These are phyloP conservation scores for Rhabdornis inornatus DNA, from an alignment of 2,113 vertebrate species.

Conservation along the genomic window DNA sequence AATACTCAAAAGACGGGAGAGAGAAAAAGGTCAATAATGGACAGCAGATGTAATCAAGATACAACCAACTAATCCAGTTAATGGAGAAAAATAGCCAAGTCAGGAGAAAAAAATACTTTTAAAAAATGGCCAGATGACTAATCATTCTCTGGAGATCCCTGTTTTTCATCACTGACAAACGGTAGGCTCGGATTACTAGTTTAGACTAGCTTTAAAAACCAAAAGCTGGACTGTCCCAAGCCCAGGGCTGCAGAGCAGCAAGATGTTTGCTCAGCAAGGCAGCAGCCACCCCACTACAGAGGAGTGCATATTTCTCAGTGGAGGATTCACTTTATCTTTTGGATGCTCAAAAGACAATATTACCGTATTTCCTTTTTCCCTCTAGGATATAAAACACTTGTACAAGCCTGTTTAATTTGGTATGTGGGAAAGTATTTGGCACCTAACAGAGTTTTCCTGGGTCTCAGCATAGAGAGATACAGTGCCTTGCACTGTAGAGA, in stretches of 20 bases:
- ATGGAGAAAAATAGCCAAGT: background rate
- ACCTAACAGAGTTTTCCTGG: background rate
- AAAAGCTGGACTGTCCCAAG: background rate
- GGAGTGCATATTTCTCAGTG: background rate
- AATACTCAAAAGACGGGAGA: background rate
- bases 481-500: background rate
- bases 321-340: background rate
- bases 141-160: background rate
- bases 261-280: background rate
- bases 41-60: background rate
- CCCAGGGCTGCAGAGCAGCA: background rate
- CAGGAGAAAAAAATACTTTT: background rate
- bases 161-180: background rate
- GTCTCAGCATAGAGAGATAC: background rate
- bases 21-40: background rate
- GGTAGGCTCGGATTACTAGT: background rate
- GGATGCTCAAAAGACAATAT: background rate
- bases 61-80: background rate
- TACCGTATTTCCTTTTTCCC: background rate
- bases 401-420: background rate
- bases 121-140: background rate
- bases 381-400: background rate
- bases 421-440: background rate
- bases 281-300: fast-evolving
- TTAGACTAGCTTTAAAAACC: background rate